Evolutionary conservation across 1,140 invertebrate genomes (phyloP), one percentile per base, ranked within the genome.

Genomic region (Anagrus nilaparvatae): DNA sequence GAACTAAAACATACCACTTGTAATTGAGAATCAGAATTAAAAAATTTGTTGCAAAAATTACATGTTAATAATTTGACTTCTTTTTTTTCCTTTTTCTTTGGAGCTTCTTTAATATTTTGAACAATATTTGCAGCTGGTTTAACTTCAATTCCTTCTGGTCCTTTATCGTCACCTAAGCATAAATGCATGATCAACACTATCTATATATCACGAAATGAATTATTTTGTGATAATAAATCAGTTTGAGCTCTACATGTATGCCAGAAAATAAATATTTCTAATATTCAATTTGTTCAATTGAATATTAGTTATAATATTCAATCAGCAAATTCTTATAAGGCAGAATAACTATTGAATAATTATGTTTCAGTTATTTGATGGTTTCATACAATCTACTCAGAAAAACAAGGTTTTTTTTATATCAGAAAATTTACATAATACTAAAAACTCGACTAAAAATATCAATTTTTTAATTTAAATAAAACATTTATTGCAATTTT

Each of bases 211-310:
- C 65, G 63, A 58, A 55, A 48, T 40, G 40, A 35, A 57, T 55
- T 58, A 34, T 56, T 50, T 47, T 65, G 63, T 67, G 64, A 68
- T 68, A 67, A 67, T 65, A 65, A 67, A 68, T 68, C 46, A 68
- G 63, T 63, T 68, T 68, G 63, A 68, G 58, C 64, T 58, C 61
- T 68, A 68, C 63, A 67, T 66, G 61, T 59, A 68, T 67, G 65
- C 63, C 54, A 62, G 55, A 56, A 56, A 51, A 60, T 46, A 40
- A 50, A 50, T 46, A 10, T 25, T n/a, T 29, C 35, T 14, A 25
- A 32, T 38, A 3, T 35, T 23, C 21, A 37, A 31, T 43, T 20
- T 24, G n/a, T n/a, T n/a, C n/a, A n/a, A n/a, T n/a, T n/a, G n/a
- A n/a, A n/a, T n/a, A n/a, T n/a, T n/a, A n/a, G n/a, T n/a, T n/a